These are phyloP conservation scores for Clupea harengus DNA, from an alignment of 2,113 vertebrate genomes.

Conservation along the genomic window DNA sequence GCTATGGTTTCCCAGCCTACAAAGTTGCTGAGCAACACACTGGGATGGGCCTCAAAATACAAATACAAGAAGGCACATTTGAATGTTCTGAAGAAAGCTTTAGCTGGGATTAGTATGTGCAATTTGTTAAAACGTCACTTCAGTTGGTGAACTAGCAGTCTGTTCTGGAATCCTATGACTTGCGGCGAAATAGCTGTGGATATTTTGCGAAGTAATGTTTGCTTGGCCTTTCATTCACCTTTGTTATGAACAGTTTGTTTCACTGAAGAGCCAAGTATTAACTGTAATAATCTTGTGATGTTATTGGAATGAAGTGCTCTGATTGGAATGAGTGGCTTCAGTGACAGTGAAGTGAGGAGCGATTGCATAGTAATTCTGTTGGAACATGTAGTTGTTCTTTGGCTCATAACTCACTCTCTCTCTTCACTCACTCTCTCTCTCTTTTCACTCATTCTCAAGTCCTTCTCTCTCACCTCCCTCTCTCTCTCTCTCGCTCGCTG, in stretches of 20 bases:
- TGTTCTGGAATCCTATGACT: neutral
- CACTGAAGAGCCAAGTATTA: neutral
- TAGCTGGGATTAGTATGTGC: neutral
- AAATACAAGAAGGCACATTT: slow-evolving; percentile 6
- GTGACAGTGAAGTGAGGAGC: neutral
- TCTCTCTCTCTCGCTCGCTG: neutral
- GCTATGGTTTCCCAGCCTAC: neutral
- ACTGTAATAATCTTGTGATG: neutral
- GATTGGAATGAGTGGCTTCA: slow-evolving; percentile 9
- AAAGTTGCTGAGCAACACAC: slow-evolving; percentile 6
- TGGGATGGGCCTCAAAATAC: slow-evolving; percentile 14
- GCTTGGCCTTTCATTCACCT: slow-evolving; percentile 27
- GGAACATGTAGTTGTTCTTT: slow-evolving; percentile 13
- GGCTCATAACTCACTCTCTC: neutral
- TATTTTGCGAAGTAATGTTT: slow-evolving; percentile 1
- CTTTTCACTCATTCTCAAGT: neutral
- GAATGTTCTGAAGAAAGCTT: slow-evolving; percentile 10
- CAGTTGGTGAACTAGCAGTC: neutral
- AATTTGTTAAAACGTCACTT: slow-evolving; percentile 9
- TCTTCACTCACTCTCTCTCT: neutral
- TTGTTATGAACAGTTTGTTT: slow-evolving; percentile 11
- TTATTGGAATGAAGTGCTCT: slow-evolving; percentile 7
- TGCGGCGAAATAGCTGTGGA: neutral
- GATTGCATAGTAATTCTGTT: slow-evolving; percentile 11
- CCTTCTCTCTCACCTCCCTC: neutral